Evolutionary conservation across 2,797 vertebrate genomes (phyloP), one percentile per base, ranked within the genome.

Genomic region (Okamejei kenojei): DNA sequence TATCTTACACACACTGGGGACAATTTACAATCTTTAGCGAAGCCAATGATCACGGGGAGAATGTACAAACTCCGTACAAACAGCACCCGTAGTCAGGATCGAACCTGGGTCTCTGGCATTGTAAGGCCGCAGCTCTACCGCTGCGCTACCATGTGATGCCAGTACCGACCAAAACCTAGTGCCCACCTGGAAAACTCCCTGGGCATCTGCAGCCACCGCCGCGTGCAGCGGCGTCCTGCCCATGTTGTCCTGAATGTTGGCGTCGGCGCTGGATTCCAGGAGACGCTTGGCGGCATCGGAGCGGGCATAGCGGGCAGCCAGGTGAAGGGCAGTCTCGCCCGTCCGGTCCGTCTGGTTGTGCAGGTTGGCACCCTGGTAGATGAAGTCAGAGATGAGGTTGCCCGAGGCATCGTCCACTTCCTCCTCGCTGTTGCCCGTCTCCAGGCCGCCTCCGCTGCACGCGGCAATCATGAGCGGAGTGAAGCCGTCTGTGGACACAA

Each of bases 341-440:
- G 98, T 99, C 35, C 98, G 98, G 96, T 99, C 99, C 0, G 99
- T 99, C 96, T 99, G 99, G 95, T 97, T 99, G 96, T 99, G 98
- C 26, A 99, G 95, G 93, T 97, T 98, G 93, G 99, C 98, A 0
- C 99, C 99, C 95, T 99, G 99, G 95, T 98, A 99, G 95, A 99
- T 99, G 95, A 99, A 99, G 95, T 99, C 98, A 0, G 98, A 98
- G 95, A 99, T 98, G 94, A 99, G 98, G 0, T 98, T 98, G 0
- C 98, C 98, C 0, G 97, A 97, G 0, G 98, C 97, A 0, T 99
- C 99, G 0, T 99, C 99, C 38, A 99, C 98, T 79, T 99, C 99
- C 93, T 99, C 99, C 94, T 99, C 98, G 0, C 98, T 99, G 94
- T 98, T 98, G 93, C 97, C 98, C 0, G 98, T 99, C 95, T 99